A percentile compares a stretch with the other conserved stretches of the same genome.
phyloP scores from a whole-genome alignment of 2,797 vertebrate genomes.

The Onychomys torridus region DNA sequence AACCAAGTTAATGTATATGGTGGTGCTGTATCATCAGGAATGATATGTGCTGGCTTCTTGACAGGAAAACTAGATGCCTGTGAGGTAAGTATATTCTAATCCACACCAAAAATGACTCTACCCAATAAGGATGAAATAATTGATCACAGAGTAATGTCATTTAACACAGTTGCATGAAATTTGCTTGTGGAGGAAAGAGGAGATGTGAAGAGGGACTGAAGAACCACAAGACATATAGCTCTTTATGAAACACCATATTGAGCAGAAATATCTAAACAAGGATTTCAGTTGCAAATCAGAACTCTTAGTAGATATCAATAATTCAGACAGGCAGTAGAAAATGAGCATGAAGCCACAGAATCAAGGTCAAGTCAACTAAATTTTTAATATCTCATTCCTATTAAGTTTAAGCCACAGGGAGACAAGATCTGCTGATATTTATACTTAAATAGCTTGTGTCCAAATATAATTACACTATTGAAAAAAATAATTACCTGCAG shows the following conservation, averaged over 20 bases:
- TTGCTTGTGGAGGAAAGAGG: background rate
- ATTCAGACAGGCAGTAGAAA: background rate
- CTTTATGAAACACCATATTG: background rate
- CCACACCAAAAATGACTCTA: background rate
- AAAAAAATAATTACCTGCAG: background rate
- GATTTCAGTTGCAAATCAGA: background rate
- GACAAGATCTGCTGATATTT: background rate
- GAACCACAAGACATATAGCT: background rate
- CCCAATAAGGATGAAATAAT: background rate
- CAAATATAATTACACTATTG: background rate
- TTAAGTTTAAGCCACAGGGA: background rate
- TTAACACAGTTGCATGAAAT: background rate
- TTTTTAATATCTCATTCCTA: background rate
- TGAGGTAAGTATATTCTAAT: constrained; percentile 83
- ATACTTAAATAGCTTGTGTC: background rate
- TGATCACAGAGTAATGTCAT: background rate
- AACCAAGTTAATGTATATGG: constrained; percentile 84
- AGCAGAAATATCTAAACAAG: background rate
- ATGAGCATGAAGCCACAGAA: background rate
- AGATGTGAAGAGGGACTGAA: background rate
- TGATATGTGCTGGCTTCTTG: constrained; percentile 89
- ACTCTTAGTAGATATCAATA: background rate
- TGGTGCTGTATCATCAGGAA: constrained; percentile 84
- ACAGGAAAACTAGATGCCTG: constrained; percentile 87
- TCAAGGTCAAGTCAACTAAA: background rate